phyloP scores from a whole-genome alignment of 92 coral and sea anemone genomes.

The Bergia sp. region DNA sequence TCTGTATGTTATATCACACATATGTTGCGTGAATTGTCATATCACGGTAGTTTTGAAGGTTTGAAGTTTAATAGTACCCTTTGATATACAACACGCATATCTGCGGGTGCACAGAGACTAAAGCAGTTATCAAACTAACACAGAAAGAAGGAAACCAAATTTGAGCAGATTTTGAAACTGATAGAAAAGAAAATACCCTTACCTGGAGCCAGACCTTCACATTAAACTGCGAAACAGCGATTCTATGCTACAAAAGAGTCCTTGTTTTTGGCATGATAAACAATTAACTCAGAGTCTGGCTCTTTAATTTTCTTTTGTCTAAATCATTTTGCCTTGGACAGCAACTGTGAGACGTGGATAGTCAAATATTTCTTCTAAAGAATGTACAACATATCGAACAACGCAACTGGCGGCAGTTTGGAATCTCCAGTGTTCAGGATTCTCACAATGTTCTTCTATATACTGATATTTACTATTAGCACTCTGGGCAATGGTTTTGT shows the following conservation, averaged over 20 bases:
- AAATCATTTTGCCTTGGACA: not conserved
- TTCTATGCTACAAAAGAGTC: not conserved
- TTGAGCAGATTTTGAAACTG: not conserved
- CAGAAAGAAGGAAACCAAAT: not conserved
- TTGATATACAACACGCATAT: not conserved
- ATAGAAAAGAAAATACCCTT: too few relatives aligned
- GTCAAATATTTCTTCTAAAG: not conserved
- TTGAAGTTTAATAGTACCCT: not conserved
- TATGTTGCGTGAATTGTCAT: too few relatives aligned
- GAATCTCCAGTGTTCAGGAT: constrained; percentile 41
- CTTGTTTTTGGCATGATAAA: not conserved
- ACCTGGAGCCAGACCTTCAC: not conserved
- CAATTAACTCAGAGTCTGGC: not conserved
- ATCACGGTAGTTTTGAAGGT: too few relatives aligned
- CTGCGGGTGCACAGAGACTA: not conserved
- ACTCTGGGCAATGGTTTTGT: constrained; percentile 74
- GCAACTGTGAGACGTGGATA: not conserved
- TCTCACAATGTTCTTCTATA: constrained; percentile 56
- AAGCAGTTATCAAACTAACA: not conserved
- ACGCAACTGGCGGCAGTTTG: not conserved
- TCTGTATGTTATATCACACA: not conserved
- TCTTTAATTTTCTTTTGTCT: not conserved
- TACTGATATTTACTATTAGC: constrained; percentile 65
- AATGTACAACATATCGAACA: not conserved
- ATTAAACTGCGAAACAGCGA: not conserved